phyloP scores from a whole-genome alignment of 2,888 invertebrate genomes.

The Icerya purchasi region DNA sequence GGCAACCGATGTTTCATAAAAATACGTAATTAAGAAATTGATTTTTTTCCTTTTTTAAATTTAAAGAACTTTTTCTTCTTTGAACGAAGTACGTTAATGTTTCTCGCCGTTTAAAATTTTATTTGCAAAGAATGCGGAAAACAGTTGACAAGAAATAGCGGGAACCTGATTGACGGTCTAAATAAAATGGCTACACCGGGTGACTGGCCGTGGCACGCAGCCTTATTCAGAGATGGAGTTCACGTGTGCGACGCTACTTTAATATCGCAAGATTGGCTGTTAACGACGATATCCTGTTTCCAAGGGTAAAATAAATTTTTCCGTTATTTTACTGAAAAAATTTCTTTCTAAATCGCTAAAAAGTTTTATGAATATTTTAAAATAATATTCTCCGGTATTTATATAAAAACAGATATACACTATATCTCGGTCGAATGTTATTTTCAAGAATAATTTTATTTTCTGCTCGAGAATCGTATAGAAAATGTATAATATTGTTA shows the following conservation, averaged over 20 bases:
- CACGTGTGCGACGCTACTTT: conserved; percentile 77
- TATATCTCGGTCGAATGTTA: background rate
- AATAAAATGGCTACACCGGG: conserved; percentile 54
- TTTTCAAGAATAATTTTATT: background rate
- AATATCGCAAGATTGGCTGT: conserved; percentile 57
- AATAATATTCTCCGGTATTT: background rate
- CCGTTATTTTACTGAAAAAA: background rate
- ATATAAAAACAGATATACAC: background rate
- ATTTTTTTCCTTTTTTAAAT: conserved; percentile 3
- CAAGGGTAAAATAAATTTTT: conserved; percentile 29
- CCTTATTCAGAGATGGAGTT: conserved; percentile 56
- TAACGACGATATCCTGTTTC: conserved; percentile 73
- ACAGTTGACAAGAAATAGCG: conserved; percentile 32
- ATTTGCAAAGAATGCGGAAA: conserved; percentile 43
- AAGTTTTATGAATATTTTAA: background rate
- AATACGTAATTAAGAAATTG: too few species aligned
- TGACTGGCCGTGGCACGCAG: conserved; percentile 85
- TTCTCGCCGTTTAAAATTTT: background rate
- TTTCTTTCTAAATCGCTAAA: too few species aligned
- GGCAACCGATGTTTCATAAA: too few species aligned
- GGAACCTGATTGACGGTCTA: conserved; percentile 28
- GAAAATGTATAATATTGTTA: too few species aligned
- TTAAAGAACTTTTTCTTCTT: background rate
- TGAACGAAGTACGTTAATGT: background rate
- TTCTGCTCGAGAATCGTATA: too few species aligned